phyloP scores from a whole-genome alignment of 2,797 vertebrate species.

The Garrulus glandarius region DNA sequence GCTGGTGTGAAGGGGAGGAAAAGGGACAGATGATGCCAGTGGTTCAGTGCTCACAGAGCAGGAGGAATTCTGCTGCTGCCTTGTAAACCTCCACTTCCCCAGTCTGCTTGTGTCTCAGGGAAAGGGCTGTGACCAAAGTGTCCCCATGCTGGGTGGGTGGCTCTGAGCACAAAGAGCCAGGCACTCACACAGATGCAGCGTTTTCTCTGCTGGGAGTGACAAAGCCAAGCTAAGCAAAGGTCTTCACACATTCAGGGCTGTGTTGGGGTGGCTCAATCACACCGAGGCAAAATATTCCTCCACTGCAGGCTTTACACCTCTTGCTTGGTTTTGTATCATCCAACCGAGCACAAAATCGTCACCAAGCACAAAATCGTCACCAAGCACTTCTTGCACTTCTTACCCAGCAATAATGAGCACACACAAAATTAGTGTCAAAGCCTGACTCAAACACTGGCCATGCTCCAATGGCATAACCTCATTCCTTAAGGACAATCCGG shows the following conservation, averaged over 20 bases:
- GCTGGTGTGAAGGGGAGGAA: not conserved
- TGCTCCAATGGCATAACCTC: not conserved
- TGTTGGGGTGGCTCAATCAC: not conserved
- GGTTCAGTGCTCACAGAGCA: not conserved
- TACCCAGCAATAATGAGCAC: not conserved
- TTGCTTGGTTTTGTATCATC: not conserved
- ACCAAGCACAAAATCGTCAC: not conserved
- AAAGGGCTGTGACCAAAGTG: not conserved
- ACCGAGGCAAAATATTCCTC: not conserved
- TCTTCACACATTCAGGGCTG: not conserved
- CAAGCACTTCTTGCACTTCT: not conserved
- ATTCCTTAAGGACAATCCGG: not conserved
- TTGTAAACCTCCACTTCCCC: not conserved
- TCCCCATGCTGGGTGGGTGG: not conserved
- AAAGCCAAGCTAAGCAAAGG: not conserved
- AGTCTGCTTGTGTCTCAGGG: rapidly evolving
- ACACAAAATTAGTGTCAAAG: not conserved
- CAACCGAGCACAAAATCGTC: not conserved
- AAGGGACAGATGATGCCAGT: not conserved
- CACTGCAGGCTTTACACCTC: not conserved
- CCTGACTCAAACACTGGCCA: not conserved
- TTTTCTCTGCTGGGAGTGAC: not conserved
- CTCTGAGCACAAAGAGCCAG: not conserved
- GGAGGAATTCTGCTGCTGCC: not conserved
- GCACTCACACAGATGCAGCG: rapidly evolving